phyloP scores from a whole-genome alignment of 2,113 vertebrate genomes.

The Phaethornis superciliosus region DNA sequence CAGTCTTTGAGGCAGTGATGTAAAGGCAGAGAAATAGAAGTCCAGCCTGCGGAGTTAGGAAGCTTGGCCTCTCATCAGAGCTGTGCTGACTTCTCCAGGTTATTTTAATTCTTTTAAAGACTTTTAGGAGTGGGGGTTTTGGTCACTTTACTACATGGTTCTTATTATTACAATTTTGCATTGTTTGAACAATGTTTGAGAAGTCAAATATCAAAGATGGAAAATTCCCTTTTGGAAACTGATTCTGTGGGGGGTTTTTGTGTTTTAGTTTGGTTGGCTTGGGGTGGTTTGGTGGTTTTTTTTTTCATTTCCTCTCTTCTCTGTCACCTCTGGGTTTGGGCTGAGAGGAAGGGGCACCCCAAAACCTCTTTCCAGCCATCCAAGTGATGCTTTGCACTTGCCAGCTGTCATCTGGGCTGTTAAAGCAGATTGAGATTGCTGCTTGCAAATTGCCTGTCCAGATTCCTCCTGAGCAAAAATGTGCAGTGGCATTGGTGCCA shows the following conservation, averaged over 20 bases:
- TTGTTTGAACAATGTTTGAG: neutral
- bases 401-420: fast-evolving
- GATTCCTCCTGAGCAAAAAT: neutral
- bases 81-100: neutral
- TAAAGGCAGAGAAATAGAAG: neutral
- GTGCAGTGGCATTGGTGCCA: neutral
- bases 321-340: neutral
- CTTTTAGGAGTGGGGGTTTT: neutral
- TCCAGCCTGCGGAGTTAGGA: neutral
- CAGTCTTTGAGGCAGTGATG: neutral
- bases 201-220: neutral
- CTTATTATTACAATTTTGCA: neutral
- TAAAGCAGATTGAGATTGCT: neutral
- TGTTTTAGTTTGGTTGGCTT: neutral
- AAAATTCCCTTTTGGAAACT: neutral
- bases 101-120: neutral
- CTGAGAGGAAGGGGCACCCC: neutral
- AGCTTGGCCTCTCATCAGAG: neutral
- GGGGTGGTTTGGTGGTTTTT: neutral
- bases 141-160: neutral
- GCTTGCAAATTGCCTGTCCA: neutral
- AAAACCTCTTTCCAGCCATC: neutral
- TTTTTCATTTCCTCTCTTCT: neutral
- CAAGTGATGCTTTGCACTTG: fast-evolving
- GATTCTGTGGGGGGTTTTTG: neutral